Conservation (phyloP, 2,797 vertebrate species). For the Molothrus ater region DNA sequence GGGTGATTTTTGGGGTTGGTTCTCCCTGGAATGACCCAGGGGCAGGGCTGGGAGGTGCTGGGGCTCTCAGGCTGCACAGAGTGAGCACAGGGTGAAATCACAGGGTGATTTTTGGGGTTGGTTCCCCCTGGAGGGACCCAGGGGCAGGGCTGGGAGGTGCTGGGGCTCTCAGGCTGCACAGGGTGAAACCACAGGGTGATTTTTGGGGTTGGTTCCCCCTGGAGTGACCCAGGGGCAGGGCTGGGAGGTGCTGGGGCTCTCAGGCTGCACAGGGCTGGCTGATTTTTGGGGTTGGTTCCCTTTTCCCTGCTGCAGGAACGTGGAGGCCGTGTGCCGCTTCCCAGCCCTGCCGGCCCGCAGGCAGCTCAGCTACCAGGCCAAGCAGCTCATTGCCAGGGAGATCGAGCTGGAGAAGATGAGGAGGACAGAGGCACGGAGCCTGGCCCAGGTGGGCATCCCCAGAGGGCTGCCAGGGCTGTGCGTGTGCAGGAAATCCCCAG, state of each 20-base stretch:
- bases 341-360: conserved; percentile 84
- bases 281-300: not conserved
- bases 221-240: too few species aligned
- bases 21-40: too few species aligned
- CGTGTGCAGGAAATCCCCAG: rapidly evolving
- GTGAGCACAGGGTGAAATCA: too few species aligned
- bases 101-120: too few species aligned
- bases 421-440: conserved; percentile 79
- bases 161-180: too few species aligned
- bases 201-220: not conserved
- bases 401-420: conserved; percentile 95
- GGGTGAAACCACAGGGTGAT: not conserved
- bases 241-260: too few species aligned
- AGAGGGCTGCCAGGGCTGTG: rapidly evolving
- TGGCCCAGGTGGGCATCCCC: conserved; percentile 56
- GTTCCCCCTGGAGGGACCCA: too few species aligned
- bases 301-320: conserved; percentile 70
- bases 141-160: too few species aligned
- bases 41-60: too few species aligned
- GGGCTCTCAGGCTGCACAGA: too few species aligned
- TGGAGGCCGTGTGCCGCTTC: conserved; percentile 89
- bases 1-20: too few species aligned
- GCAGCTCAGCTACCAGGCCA: conserved; percentile 93
- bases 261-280: too few species aligned
- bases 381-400: conserved; percentile 92